Percentiles rank a stretch among this genome's conserved stretches.
Conservation (phyloP, 2,888 invertebrate genomes). For the Gordius sp. region DNA sequence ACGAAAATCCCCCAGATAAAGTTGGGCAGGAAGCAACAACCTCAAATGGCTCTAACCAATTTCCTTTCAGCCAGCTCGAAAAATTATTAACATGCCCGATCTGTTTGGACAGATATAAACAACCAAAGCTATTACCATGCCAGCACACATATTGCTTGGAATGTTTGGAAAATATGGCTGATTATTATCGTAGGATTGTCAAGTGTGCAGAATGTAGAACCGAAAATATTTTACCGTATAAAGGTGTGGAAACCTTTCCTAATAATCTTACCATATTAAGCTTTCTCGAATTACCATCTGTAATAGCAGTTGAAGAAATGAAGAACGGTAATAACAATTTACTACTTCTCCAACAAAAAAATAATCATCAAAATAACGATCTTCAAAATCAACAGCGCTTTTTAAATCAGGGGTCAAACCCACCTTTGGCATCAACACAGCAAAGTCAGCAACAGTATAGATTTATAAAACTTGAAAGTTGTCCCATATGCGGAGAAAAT, state of each 20-base stretch:
- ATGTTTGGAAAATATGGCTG: constrained; percentile 22
- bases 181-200: constrained; percentile 34
- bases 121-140: constrained; percentile 27
- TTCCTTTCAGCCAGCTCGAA: constrained; percentile 34
- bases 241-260: constrained; percentile 36
- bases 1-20: too few relatives aligned
- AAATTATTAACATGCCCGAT: constrained; percentile 90
- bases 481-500: constrained; percentile 28
- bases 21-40: too few relatives aligned
- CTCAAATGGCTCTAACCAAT: too few relatives aligned
- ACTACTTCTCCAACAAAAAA: neutral
- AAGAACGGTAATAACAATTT: constrained; percentile 20
- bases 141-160: constrained; percentile 28
- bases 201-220: constrained; percentile 39
- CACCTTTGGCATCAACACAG: too few relatives aligned
- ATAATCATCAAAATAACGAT: too few relatives aligned
- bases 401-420: too few relatives aligned
- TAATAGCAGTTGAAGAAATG: constrained; percentile 20
- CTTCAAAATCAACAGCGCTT: too few relatives aligned
- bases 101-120: constrained; percentile 63
- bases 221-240: constrained; percentile 30
- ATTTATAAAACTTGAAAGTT: constrained; percentile 19
- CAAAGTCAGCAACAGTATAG: constrained; percentile 10
- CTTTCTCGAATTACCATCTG: constrained; percentile 30
- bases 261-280: constrained; percentile 42